phyloP scores from a whole-genome alignment of 2,888 invertebrate species.

The Nephrocerus scutellatus region DNA sequence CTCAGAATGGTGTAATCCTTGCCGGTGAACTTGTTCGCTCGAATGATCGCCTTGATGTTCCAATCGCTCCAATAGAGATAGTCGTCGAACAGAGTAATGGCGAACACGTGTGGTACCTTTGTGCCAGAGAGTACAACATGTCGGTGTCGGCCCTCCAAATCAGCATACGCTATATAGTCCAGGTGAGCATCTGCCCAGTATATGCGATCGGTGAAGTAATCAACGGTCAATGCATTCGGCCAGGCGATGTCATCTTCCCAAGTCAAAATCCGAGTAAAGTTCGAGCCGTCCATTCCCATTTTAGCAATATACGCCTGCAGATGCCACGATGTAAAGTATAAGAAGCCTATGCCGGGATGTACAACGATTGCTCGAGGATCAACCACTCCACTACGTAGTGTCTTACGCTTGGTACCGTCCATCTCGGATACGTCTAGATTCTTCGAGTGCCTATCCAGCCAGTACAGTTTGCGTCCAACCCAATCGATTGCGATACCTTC shows the following conservation, averaged over 20 bases:
- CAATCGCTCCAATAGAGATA: slow-evolving; percentile 96
- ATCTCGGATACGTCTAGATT: slow-evolving; percentile 92
- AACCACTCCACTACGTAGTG: slow-evolving; percentile 78
- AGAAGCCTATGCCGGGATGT: slow-evolving; percentile 86
- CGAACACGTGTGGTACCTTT: slow-evolving; percentile 91
- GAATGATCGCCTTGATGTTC: slow-evolving; percentile 88
- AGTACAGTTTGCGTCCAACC: slow-evolving; percentile 92
- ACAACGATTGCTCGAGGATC: slow-evolving; percentile 93
- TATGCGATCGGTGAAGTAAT: slow-evolving; percentile 89
- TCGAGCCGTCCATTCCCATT: slow-evolving; percentile 94
- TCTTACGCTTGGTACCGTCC: slow-evolving; percentile 84
- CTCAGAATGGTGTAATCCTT: slow-evolving; percentile 65
- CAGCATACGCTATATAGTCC: slow-evolving; percentile 92
- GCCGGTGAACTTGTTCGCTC: slow-evolving; percentile 88
- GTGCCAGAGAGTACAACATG: slow-evolving; percentile 73
- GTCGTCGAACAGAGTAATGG: slow-evolving; percentile 89
- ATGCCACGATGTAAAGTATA: slow-evolving; percentile 97
- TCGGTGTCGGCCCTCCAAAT: slow-evolving; percentile 83
- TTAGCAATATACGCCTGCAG: slow-evolving; percentile 92
- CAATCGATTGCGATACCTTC: slow-evolving; percentile 97
- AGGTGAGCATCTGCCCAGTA: slow-evolving; percentile 98
- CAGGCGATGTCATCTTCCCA: slow-evolving; percentile 95
- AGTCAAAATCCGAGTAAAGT: slow-evolving; percentile 78
- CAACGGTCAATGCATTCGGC: slow-evolving; percentile 96
- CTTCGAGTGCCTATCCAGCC: slow-evolving; percentile 92